Base-by-base conservation (phyloP, 2,797 vertebrate genomes). In the Myotis planiceps region DNA sequence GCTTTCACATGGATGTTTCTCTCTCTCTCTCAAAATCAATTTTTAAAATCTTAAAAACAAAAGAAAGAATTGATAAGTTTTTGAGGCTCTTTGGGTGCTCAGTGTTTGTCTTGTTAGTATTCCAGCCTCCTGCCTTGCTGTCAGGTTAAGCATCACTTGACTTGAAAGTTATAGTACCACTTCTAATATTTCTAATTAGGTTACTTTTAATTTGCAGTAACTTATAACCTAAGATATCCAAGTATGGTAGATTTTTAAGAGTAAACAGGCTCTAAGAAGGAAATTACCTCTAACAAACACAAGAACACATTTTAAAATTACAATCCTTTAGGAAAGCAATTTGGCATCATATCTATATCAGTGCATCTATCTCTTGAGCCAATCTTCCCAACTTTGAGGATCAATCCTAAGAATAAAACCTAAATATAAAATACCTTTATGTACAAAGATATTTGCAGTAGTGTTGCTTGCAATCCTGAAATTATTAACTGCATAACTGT, bases 341-440 rank as follows among this genome's bases (percentile, higher is more conserved):
- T 45, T 80, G 37, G 34, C 47, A 65, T 42, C 83, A 63, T 2
- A 53, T 27, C 55, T 23, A 29, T 19, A 69, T 51, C 60, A 29
- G 9, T 72, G 27, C 18, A 5, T 45, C 4, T 42, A 47, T 47
- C 42, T 58, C 55, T 65, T 74, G 45, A 91, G 47, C 8, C 37
- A 81, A 25, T 80, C 51, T 80, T n/a, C 45, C 65, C 18, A 63
- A 78, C 29, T 71, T 3, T 90, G 65, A 37, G 25, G 79, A 65
- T 85, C 71, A 78, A 90, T 37, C 25, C 7, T 2, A 74, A 81
- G 3, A 75, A 58, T 45, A 86, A 76, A 85, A 65, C 23, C 34
- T 45, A 88, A 95, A 88, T 37, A 83, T 42, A 68, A 76, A 66
- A 75, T 76, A 14, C 34, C 65, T 92, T 83, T 71, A 83, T 37